Evolutionary conservation across 30 jellyfish, hydroid and myxozoan species (phyloP).

Genomic region (Turritopsis rubra): DNA sequence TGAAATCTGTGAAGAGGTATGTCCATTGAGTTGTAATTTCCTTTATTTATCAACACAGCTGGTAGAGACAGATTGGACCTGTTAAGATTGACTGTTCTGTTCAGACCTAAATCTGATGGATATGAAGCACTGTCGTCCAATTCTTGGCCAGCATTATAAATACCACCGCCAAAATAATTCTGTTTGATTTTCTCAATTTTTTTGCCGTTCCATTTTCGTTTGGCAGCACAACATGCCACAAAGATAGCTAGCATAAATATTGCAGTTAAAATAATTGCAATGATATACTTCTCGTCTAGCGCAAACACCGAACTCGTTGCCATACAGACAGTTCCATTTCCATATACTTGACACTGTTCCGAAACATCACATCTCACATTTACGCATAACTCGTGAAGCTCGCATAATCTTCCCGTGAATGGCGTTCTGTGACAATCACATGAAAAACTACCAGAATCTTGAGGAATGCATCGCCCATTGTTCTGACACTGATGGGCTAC

Average conservation of each 20-base stretch:
- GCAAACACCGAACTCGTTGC: neutral
- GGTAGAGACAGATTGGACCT: neutral
- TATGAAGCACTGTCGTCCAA: neutral
- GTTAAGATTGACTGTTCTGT: neutral
- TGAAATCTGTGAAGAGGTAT: neutral
- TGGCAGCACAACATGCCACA: slow-evolving; percentile 17
- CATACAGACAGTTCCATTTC: neutral
- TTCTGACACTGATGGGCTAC: slow-evolving; percentile 40
- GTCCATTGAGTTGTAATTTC: neutral
- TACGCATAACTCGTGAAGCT: slow-evolving; percentile 46
- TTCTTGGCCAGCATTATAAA: slow-evolving; percentile 5
- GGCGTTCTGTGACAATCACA: slow-evolving; percentile 54
- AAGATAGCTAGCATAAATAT: slow-evolving; percentile 35
- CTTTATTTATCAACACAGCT: neutral
- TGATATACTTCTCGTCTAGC: slow-evolving; percentile 5
- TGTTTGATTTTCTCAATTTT: neutral
- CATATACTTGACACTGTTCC: slow-evolving; percentile 42
- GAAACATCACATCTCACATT: slow-evolving; percentile 38
- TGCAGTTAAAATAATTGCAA: slow-evolving; percentile 28
- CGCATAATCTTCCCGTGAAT: slow-evolving; percentile 50
- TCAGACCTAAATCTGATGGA: neutral
- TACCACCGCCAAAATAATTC: neutral
- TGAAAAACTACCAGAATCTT: slow-evolving; percentile 3
- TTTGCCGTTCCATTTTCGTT: slow-evolving; percentile 14
- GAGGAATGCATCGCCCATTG: slow-evolving; percentile 46